Base-by-base conservation (phyloP, 2,797 vertebrate genomes). In the Malurus leucopterus region DNA sequence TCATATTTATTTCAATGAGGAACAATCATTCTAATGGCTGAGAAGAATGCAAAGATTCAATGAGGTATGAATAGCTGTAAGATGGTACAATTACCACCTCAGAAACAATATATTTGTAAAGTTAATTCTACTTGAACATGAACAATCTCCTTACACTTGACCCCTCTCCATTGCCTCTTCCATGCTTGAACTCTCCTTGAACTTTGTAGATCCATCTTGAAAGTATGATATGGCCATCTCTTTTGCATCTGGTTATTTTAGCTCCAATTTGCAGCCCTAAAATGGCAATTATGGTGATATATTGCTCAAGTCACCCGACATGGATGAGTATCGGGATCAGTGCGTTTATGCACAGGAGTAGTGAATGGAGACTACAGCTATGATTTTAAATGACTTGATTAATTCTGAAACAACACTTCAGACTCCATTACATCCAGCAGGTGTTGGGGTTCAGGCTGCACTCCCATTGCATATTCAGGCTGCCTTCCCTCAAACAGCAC, bases 111-210 rank as follows among this genome's bases (percentile, higher is more conserved):
- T 98, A 98, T 99, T 99, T 99, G 98, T 98, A 96, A 98, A 98
- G 98, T 98, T 99, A 98, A 98, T 99, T 98, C 97, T 95, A 98
- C 93, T 90, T 79, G 96, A 98, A 98, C 89, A 95, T 94, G 97
- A 98, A 95, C 97, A 97, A 96, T 98, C 97, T 97, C 97, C 94
- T 97, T 97, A 97, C 96, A 98, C 96, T 97, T 98, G 98, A 98
- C 98, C 98, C 96, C 95, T 95, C 94, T 96, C 97, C 97, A 98
- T 98, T 97, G 97, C 97, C 97, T 97, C 96, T 96, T 98, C 97
- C 97, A 98, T 98, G 99, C 98, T 98, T 99, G 99, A 99, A 99
- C 99, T 99, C 98, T 98, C 98, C 98, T 99, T 99, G 99, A 99
- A 99, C 99, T 98, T 98, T 96, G 97, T 97, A 97, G 97, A 97